Evolutionary conservation across 2,888 invertebrate genomes (phyloP).

Genomic region (Camptogramma bilineatum): DNA sequence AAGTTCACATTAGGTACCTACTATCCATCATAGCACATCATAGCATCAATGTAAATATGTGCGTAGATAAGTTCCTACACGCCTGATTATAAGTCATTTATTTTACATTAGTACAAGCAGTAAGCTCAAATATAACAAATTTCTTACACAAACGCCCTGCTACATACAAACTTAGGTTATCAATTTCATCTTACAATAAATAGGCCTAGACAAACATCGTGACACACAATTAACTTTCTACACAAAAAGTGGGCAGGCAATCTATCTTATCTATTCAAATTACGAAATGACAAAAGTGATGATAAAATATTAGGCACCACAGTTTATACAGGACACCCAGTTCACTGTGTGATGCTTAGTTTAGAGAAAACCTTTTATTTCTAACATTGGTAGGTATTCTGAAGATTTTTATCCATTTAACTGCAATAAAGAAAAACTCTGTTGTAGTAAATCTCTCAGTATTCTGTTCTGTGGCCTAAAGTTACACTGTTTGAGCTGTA

Average conservation of each 20-base stretch:
- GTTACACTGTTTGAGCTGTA: slow-evolving; percentile 42
- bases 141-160: not conserved
- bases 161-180: not conserved
- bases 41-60: not conserved
- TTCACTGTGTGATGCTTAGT: not conserved
- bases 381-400: too few species aligned
- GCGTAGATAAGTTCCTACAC: not conserved
- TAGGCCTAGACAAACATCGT: slow-evolving; percentile 28
- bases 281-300: slow-evolving; percentile 32
- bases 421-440: too few species aligned
- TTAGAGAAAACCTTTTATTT: too few species aligned
- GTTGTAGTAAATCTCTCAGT: not conserved
- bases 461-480: not conserved
- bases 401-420: too few species aligned
- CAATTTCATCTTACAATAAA: slow-evolving; percentile 15
- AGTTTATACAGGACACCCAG: slow-evolving; percentile 1
- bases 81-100: too few species aligned
- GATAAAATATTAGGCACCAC: slow-evolving; percentile 19
- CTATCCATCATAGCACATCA: not conserved
- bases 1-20: not conserved
- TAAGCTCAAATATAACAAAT: not conserved
- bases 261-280: slow-evolving; percentile 37
- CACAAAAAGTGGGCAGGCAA: slow-evolving; percentile 35
- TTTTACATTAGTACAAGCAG: not conserved
- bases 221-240: slow-evolving; percentile 40